Base-by-base conservation (phyloP, 2,888 invertebrate species). In the Erpobdella octoculata region DNA sequence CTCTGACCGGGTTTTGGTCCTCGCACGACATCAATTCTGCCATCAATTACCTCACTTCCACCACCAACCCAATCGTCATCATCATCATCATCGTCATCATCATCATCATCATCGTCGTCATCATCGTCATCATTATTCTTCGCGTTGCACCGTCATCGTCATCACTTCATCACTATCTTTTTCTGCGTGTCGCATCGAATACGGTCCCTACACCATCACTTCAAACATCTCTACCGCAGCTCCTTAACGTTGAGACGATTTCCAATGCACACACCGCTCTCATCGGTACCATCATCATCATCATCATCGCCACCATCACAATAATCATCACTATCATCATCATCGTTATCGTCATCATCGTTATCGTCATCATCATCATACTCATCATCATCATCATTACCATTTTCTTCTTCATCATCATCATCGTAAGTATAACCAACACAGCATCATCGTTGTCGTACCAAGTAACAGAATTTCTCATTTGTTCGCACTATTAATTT, bases 71-170 rank as follows among this genome's bases (percentile, higher is more conserved):
- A 18, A 62, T 33, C 62, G 33, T 62, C 62, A 62, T 62, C 62
- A 62, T 62, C 62, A 62, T 62, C 62, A 62, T 33, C 33, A 62
- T 33, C 3, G 9, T 62, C 33, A 62, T 62, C 61, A 61, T 61
- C 61, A 61, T 61, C 61, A 3, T 61, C 61, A 61, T 61, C 61
- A 61, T 61, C 61, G 25, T 21, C 61, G 25, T 8, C 25, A 31
- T 61, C 61, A 21, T 31, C 61, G 12, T 61, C 61, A 41, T 41
- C 46, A 41, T 41, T n/a, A 41, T 41, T n/a, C n/a, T n/a, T 15
- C 46, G 46, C 12, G 12, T n/a, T 15, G 12, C 46, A 41, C n/a
- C 46, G n/a, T 41, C 46, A 41, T 41, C 46, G 12, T n/a, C 46
- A n/a, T n/a, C n/a, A n/a, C n/a, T n/a, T n/a, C n/a, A n/a, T n/a